Evolutionary conservation across 2,797 vertebrate genomes (phyloP), one percentile per base, ranked within the genome.

Genomic region (Coluber constrictor): DNA sequence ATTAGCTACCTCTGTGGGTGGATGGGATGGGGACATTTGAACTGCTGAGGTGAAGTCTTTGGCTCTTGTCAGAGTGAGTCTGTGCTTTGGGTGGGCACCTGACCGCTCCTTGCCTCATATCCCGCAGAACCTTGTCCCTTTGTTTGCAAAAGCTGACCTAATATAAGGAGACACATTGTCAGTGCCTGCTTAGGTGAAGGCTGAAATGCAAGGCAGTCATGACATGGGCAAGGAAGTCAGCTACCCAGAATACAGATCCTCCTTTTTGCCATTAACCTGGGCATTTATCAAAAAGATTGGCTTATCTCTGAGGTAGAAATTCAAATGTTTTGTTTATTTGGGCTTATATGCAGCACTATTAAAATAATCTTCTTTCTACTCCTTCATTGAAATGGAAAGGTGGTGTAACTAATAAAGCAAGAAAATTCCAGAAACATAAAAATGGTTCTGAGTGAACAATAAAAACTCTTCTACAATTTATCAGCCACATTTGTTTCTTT

Each of bases 401-500:
- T 0, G 93, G 94, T 87, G 0, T 63, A 94, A 70, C 95, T 96
- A 96, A 97, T 97, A 97, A 98, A 97, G 96, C 97, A 97, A 70
- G 13, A 29, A 63, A 63, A 0, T 97, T 95, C 94, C 6, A 87
- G 91, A 94, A 96, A 96, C 51, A 96, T 94, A 97, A 97, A 97
- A 96, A 97, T 97, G 97, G 96, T 96, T 97, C 96, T 47, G 83
- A 97, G 97, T 98, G 97, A 97, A 97, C 97, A 98, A 97, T 95
- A 97, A 97, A 97, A 97, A 96, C 95, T 70, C 16, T 94, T 95
- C 91, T 95, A 13, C 97, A 96, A 97, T 97, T 98, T 97, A 97
- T 97, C 96, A 95, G 95, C 83, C 92, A 96, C 94, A 96, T 95
- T 93, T 37, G 57, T 32, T 86, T 86, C 54, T 43, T 96, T 90